Percentiles rank a stretch among this genome's conserved stretches.
phyloP scores from a whole-genome alignment of 1,140 invertebrate species.

The Brachionus koreanus region DNA sequence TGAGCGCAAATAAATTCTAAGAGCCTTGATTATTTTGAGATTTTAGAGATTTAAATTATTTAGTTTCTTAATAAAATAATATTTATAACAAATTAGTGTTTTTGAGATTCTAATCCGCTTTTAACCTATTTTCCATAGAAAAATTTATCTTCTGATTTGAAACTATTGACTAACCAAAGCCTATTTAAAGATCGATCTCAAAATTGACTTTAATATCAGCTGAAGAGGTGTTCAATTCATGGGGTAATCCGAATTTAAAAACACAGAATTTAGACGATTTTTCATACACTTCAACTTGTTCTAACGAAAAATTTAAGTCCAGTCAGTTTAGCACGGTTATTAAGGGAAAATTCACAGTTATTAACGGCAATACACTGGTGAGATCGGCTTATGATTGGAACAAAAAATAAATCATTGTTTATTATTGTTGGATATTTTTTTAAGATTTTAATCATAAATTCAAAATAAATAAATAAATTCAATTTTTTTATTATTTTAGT shows the following conservation, averaged over 20 bases:
- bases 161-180: background rate
- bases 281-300: background rate
- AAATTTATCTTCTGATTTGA: background rate
- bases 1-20: background rate
- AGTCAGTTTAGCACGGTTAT: slow-evolving; percentile 20
- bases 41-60: slow-evolving; percentile 27
- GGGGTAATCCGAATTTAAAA: background rate
- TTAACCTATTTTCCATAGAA: background rate
- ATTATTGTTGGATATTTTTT: background rate
- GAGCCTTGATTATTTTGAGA: background rate
- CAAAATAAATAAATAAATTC: background rate
- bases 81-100: slow-evolving; percentile 13
- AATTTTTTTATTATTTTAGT: background rate
- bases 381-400: slow-evolving; percentile 39
- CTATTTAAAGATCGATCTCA: slow-evolving; percentile 35
- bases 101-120: background rate
- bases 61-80: background rate
- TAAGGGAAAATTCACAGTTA: slow-evolving; percentile 33
- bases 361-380: slow-evolving; percentile 2
- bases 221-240: slow-evolving; percentile 24
- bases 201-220: slow-evolving; percentile 18
- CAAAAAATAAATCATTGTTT: slow-evolving; percentile 6
- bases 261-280: background rate
- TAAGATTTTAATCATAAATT: background rate
- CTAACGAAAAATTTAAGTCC: slow-evolving; percentile 28